A percentile compares a stretch with the other conserved stretches of the same genome.
These are phyloP conservation scores for Agriopis aurantiaria DNA, from an alignment of 2,888 invertebrate genomes.

Conservation along the genomic window DNA sequence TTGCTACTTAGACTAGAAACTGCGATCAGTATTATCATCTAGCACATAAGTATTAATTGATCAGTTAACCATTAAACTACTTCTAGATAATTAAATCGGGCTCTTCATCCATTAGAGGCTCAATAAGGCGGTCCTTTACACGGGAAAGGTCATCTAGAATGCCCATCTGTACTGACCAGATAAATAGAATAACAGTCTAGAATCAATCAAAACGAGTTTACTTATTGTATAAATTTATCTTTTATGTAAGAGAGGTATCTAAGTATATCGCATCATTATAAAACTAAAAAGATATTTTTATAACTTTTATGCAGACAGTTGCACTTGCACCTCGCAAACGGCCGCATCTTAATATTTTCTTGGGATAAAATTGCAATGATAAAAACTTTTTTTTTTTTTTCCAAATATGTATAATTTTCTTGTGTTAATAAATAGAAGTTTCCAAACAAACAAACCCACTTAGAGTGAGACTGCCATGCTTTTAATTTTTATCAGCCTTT, in stretches of 20 bases:
- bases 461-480: too few relatives aligned
- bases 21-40: neutral
- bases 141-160: conserved; percentile 34
- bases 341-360: too few relatives aligned
- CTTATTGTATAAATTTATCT: conserved; percentile 7
- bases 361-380: too few relatives aligned
- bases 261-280: neutral
- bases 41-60: neutral
- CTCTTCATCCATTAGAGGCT: conserved; percentile 53
- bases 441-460: too few relatives aligned
- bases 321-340: too few relatives aligned
- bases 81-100: conserved; percentile 48
- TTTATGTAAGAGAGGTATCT: neutral
- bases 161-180: conserved; percentile 20
- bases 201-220: conserved; percentile 1
- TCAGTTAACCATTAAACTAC: conserved; percentile 32
- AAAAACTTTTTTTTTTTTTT: too few relatives aligned
- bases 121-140: conserved; percentile 41
- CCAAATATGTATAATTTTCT: too few relatives aligned
- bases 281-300: neutral
- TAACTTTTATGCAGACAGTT: neutral
- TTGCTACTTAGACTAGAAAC: too few relatives aligned
- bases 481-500: too few relatives aligned
- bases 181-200: conserved; percentile 20
- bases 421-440: too few relatives aligned